These are phyloP conservation scores for Copsychus sechellarum DNA, from an alignment of 2,113 vertebrate species.

Conservation along the genomic window DNA sequence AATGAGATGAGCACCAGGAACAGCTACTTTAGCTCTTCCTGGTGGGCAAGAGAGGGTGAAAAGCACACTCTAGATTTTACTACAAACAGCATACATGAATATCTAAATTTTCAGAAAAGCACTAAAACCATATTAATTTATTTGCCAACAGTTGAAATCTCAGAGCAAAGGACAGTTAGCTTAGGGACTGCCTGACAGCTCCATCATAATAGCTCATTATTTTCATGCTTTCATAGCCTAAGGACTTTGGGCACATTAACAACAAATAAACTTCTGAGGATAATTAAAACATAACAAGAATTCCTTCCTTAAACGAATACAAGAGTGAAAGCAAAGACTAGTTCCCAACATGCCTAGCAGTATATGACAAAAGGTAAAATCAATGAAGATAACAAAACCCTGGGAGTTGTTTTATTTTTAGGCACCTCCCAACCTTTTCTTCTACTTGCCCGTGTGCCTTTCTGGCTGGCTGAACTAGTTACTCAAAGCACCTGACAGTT, in stretches of 20 bases:
- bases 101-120: not conserved
- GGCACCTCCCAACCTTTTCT: constrained; percentile 62
- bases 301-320: not conserved
- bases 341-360: not conserved
- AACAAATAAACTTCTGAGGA: constrained; percentile 45
- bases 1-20: not conserved
- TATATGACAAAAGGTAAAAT: constrained; percentile 24
- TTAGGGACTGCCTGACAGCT: constrained; percentile 34
- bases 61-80: not conserved
- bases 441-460: constrained; percentile 50
- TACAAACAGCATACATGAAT: not conserved
- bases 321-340: not conserved
- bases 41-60: not conserved
- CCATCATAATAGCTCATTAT: constrained; percentile 61
- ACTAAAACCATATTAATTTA: not conserved
- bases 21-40: not conserved
- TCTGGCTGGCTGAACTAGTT: constrained; percentile 66
- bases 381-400: constrained; percentile 49
- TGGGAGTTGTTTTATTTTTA: constrained; percentile 63
- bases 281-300: constrained; percentile 31
- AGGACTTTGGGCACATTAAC: constrained; percentile 42
- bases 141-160: constrained; percentile 18
- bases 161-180: constrained; percentile 32
- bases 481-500: constrained; percentile 62
- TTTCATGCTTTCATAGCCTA: constrained; percentile 59